Evolutionary conservation across 2,888 invertebrate genomes (phyloP).

Genomic region (Eupithecia subfuscata): DNA sequence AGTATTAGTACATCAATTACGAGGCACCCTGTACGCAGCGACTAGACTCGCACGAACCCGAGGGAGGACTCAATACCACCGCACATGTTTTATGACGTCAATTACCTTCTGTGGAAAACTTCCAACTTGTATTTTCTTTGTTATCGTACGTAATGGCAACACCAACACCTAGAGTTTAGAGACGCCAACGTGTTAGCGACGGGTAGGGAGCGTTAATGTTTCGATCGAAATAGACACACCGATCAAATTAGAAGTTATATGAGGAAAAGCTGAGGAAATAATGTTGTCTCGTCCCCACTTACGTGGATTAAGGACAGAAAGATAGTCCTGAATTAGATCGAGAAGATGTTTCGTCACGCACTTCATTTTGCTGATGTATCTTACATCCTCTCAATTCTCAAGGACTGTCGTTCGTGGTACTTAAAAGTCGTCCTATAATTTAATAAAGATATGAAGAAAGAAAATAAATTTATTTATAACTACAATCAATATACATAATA

Average conservation of each 20-base stretch:
- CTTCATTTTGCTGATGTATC: not conserved
- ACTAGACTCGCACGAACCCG: constrained; percentile 29
- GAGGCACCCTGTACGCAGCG: not conserved
- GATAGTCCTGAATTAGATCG: not conserved
- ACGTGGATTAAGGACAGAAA: not conserved
- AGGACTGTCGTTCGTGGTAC: too few relatives aligned
- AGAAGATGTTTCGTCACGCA: not conserved
- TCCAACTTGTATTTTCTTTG: constrained; percentile 34
- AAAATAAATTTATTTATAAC: too few relatives aligned
- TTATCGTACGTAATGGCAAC: constrained; percentile 17
- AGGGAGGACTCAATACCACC: constrained; percentile 33
- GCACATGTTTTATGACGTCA: constrained; percentile 41
- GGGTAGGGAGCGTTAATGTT: constrained; percentile 9
- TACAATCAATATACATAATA: too few relatives aligned
- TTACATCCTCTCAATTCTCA: not conserved
- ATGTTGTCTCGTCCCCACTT: not conserved
- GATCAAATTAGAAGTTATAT: not conserved
- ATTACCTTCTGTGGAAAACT: constrained; percentile 32
- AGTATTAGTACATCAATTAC: not conserved
- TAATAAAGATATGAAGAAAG: not conserved
- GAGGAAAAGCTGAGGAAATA: not conserved
- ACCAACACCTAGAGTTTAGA: constrained; percentile 15
- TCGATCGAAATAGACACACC: not conserved
- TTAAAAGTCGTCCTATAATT: not conserved
- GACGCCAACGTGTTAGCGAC: constrained; percentile 14